A percentile compares a stretch with the other conserved stretches of the same genome.
These are phyloP conservation scores for Holothuria glaberrima DNA, from an alignment of 35 echinoderm and acorn worm species.

Conservation along the genomic window DNA sequence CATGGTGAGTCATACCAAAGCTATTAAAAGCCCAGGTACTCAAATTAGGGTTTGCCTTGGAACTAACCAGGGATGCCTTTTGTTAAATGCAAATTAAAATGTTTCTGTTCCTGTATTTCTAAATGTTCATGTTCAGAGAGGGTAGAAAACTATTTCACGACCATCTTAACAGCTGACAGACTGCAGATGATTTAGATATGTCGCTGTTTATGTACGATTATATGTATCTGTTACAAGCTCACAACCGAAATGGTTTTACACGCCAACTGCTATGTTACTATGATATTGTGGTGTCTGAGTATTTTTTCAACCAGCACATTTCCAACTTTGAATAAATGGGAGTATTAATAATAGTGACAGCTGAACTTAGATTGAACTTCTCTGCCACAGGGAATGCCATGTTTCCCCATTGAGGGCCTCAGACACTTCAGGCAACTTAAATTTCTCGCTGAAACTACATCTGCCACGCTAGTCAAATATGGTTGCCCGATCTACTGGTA, in stretches of 20 bases:
- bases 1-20: not conserved
- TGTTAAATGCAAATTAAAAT: not conserved
- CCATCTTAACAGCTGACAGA: no score
- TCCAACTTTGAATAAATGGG: not conserved
- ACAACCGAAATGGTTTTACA: no score
- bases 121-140: no score
- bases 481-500: not conserved
- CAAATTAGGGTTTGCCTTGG: conserved; percentile 1
- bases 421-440: not conserved
- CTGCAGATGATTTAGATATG: no score
- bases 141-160: no score
- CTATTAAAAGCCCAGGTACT: conserved; percentile 35
- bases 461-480: conserved; percentile 15
- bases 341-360: not conserved
- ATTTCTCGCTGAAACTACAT: not conserved
- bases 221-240: no score
- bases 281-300: no score
- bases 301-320: no score
- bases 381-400: conserved; percentile 15
- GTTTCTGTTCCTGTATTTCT: not conserved
- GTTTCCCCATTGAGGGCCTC: conserved; percentile 1
- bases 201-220: no score
- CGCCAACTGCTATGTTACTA: no score
- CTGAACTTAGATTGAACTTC: conserved; percentile 1
- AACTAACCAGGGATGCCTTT: not conserved